phyloP scores from a whole-genome alignment of 2,797 vertebrate genomes.

The Alosa sapidissima region DNA sequence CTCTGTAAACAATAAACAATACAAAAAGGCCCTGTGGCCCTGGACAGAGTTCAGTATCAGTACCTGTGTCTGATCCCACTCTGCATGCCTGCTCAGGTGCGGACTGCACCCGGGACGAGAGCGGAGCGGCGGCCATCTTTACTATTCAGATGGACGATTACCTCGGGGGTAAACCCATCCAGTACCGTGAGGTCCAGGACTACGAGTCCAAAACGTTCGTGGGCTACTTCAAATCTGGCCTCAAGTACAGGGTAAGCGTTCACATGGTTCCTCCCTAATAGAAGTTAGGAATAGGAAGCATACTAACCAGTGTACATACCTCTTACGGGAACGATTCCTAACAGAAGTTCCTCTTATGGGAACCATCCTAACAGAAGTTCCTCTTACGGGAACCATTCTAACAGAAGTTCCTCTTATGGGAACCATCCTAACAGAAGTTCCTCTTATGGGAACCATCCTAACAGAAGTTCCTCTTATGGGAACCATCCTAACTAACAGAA shows the following conservation, averaged over 20 bases:
- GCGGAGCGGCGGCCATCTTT: conserved; percentile 84
- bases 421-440: too few species aligned
- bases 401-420: too few species aligned
- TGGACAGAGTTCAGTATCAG: background rate
- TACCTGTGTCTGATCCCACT: background rate
- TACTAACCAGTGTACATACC: background rate
- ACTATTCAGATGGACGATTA: conserved; percentile 87
- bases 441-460: background rate
- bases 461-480: too few species aligned
- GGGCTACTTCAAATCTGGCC: conserved; percentile 87
- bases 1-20: too few species aligned
- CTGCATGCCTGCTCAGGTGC: conserved; percentile 67
- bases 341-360: too few species aligned
- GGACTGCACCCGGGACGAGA: conserved; percentile 83
- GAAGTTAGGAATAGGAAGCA: too few species aligned
- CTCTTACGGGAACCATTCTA: too few species aligned
- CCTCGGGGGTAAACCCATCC: conserved; percentile 79
- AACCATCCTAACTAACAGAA: background rate
- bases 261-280: background rate
- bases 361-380: too few species aligned
- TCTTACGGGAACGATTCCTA: background rate
- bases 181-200: conserved; percentile 85
- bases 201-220: conserved; percentile 82
- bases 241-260: conserved; percentile 83
- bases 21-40: background rate